These are phyloP conservation scores for Adelognathus sp. DNA, from an alignment of 2,888 invertebrate species.

Conservation along the genomic window DNA sequence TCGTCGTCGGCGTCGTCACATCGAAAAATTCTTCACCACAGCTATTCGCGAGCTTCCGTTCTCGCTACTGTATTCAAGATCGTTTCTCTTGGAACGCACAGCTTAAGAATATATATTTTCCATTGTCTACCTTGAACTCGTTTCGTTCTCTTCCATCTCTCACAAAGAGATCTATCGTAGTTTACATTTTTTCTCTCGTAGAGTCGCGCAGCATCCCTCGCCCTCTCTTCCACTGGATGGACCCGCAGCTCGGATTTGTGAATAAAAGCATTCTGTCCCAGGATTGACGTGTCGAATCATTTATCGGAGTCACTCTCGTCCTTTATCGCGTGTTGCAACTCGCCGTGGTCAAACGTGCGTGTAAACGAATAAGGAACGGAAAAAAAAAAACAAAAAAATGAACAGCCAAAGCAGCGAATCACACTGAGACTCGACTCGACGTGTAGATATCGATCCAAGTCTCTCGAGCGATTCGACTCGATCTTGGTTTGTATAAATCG, in stretches of 20 bases:
- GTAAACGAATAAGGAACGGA: too few relatives aligned
- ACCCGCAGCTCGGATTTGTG: too few relatives aligned
- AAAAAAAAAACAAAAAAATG: too few relatives aligned
- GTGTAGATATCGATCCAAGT: constrained; percentile 54
- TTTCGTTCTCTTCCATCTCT: neutral
- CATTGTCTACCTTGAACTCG: constrained; percentile 28
- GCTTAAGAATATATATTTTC: constrained; percentile 5
- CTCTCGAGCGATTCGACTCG: constrained; percentile 38
- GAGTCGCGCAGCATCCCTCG: too few relatives aligned
- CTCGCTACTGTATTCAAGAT: constrained; percentile 11
- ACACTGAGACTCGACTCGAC: constrained; percentile 45
- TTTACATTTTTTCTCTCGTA: too few relatives aligned
- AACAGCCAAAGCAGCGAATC: constrained; percentile 45
- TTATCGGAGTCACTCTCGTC: too few relatives aligned
- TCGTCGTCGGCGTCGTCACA: neutral
- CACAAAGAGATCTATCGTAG: too few relatives aligned
- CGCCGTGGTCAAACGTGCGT: too few relatives aligned
- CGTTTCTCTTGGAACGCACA: neutral
- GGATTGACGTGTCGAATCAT: neutral
- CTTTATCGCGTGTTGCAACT: too few relatives aligned
- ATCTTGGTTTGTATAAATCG: neutral
- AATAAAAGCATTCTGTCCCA: neutral
- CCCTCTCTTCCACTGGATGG: too few relatives aligned
- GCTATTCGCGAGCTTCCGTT: constrained; percentile 12
- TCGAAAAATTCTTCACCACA: constrained; percentile 2